Conservation (phyloP, 2,888 invertebrate species). For the Parapristionchus giblindavisi region DNA sequence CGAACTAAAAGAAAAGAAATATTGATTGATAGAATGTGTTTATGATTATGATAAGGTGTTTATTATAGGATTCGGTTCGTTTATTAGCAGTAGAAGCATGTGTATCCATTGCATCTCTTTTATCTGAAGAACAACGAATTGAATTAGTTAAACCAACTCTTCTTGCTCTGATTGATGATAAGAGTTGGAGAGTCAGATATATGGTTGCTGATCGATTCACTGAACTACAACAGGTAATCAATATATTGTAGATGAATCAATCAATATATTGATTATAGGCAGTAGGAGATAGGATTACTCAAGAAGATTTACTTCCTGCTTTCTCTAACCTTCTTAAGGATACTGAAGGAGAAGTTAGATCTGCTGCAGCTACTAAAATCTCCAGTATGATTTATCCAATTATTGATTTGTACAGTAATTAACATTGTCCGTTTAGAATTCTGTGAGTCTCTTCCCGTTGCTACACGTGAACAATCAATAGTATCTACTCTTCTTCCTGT, state of each 20-base stretch:
- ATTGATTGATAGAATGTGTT: no score
- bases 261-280: conserved; percentile 73
- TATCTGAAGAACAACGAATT: conserved; percentile 82
- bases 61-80: conserved; percentile 89
- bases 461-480: conserved; percentile 86
- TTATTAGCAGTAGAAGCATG: conserved; percentile 96
- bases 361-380: conserved; percentile 81
- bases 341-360: conserved; percentile 96
- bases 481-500: conserved; percentile 95
- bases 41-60: no score
- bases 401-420: background rate
- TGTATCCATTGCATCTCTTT: conserved; percentile 88
- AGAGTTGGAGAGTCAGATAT: conserved; percentile 77
- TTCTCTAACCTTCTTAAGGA: conserved; percentile 90
- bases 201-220: conserved; percentile 77
- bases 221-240: conserved; percentile 70
- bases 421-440: conserved; percentile 79
- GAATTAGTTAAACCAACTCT: conserved; percentile 94
- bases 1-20: no score
- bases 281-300: conserved; percentile 83
- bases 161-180: conserved; percentile 85
- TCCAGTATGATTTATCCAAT: background rate
- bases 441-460: conserved; percentile 87
- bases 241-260: conserved; percentile 19
- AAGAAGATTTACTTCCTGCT: conserved; percentile 90